A percentile compares a stretch with the other conserved stretches of the same genome.
Evolutionary conservation across 2,888 invertebrate genomes (phyloP).

Genomic region (Heliconius erato): DNA sequence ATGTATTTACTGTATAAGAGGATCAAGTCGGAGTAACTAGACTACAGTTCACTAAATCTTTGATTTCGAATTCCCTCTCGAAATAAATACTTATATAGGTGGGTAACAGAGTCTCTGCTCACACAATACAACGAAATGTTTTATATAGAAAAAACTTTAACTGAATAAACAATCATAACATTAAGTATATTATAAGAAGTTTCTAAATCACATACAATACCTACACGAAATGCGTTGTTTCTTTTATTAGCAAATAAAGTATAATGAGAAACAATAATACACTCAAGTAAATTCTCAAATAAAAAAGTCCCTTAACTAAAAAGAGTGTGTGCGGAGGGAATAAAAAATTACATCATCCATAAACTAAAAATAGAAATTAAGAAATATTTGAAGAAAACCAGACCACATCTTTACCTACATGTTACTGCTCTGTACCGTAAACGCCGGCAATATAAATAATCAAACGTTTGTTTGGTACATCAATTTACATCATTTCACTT

Average conservation of each 20-base stretch:
- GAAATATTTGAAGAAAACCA: constrained; percentile 24
- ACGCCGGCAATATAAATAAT: constrained; percentile 25
- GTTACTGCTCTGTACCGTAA: constrained; percentile 27
- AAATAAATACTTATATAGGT: neutral
- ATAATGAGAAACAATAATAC: neutral
- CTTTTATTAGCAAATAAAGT: neutral
- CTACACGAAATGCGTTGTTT: no score
- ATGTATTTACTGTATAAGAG: neutral
- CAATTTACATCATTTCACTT: constrained; percentile 4
- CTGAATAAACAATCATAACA: neutral
- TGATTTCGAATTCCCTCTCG: neutral
- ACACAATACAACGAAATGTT: neutral
- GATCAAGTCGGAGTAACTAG: neutral
- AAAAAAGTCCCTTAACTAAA: neutral
- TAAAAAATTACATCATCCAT: neutral
- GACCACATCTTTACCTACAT: constrained; percentile 28
- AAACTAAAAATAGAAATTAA: constrained; percentile 24
- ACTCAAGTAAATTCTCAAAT: neutral
- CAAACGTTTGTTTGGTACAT: neutral
- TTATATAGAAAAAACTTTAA: neutral
- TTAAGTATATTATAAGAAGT: neutral
- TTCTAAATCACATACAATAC: neutral
- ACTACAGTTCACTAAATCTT: neutral
- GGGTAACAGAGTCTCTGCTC: neutral
- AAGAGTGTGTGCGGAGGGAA: neutral